These are phyloP conservation scores for Danio choprae DNA, from an alignment of 2,797 vertebrate genomes.

Conservation along the genomic window DNA sequence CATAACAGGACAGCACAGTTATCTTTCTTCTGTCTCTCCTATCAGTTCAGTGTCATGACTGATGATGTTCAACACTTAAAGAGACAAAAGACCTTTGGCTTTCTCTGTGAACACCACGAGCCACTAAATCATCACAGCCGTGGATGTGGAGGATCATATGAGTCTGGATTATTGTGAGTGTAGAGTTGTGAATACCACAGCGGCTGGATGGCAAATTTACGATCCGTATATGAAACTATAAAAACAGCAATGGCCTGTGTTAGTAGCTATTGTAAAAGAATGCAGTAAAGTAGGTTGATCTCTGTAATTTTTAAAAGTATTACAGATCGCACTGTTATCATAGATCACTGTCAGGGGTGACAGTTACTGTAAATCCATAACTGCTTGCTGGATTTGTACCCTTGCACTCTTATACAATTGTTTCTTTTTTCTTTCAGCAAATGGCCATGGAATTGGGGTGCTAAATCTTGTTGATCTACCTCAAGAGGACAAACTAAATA, in stretches of 20 bases:
- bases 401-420: background rate
- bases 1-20: slow-evolving; percentile 29
- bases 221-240: slow-evolving; percentile 44
- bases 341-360: slow-evolving; percentile 45
- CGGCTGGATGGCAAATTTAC: slow-evolving; percentile 44
- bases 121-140: slow-evolving; percentile 24
- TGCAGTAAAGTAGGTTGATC: slow-evolving; percentile 25
- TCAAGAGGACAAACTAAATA: background rate
- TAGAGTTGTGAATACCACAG: slow-evolving; percentile 43
- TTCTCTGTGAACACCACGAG: slow-evolving; percentile 5
- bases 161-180: slow-evolving; percentile 26
- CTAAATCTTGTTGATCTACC: background rate
- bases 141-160: slow-evolving; percentile 6
- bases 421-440: background rate
- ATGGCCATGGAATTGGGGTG: background rate
- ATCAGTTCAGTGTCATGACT: slow-evolving; percentile 36
- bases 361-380: slow-evolving; percentile 48
- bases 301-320: slow-evolving; percentile 47
- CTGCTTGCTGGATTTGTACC: background rate
- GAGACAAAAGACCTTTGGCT: slow-evolving; percentile 23
- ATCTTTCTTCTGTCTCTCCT: slow-evolving; percentile 26
- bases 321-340: slow-evolving; percentile 14
- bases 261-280: slow-evolving; percentile 41
- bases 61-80: slow-evolving; percentile 7
- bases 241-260: slow-evolving; percentile 32